A percentile compares a stretch with the other conserved stretches of the same genome.
Evolutionary conservation across 1,140 invertebrate genomes (phyloP).

Genomic region (Drosophila lowei): DNA sequence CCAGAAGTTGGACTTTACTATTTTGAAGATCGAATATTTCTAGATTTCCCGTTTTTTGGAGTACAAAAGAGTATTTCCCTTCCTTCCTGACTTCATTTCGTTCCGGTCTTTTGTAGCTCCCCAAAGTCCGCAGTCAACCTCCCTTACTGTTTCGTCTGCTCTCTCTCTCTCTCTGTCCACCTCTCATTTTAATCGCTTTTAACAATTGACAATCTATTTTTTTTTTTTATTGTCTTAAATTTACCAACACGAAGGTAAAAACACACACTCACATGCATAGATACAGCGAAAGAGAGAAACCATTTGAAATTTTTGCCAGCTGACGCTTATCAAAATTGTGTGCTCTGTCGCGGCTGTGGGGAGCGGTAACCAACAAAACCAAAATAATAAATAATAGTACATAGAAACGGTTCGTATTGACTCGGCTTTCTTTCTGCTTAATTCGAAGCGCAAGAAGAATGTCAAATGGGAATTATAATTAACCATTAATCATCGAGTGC

Average conservation of each 20-base stretch:
- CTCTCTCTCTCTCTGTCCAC: conserved; percentile 15
- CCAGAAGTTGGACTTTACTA: no score
- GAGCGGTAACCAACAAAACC: conserved; percentile 63
- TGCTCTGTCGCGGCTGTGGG: conserved; percentile 18
- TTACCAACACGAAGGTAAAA: conserved; percentile 8
- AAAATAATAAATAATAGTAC: conserved; percentile 65
- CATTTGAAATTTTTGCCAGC: conserved; percentile 36
- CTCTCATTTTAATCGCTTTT: conserved; percentile 36
- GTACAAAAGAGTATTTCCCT: no score
- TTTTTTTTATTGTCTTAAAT: conserved; percentile 5
- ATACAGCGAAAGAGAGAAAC: conserved; percentile 1
- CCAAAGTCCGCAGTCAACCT: conserved; percentile 1
- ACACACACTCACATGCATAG: conserved; percentile 10
- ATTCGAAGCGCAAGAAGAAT: conserved; percentile 30
- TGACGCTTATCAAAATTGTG: conserved; percentile 66
- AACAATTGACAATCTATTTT: conserved; percentile 46
- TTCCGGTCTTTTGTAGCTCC: neutral
- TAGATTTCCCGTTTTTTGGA: no score
- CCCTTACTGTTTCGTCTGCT: neutral
- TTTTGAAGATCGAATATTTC: no score
- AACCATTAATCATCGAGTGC: conserved; percentile 31
- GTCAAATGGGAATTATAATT: conserved; percentile 62
- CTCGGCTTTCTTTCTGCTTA: conserved; percentile 30
- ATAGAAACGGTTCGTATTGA: conserved; percentile 30
- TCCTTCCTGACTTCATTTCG: neutral